phyloP scores from a whole-genome alignment of 2,797 vertebrate species.

The Todus mexicanus region DNA sequence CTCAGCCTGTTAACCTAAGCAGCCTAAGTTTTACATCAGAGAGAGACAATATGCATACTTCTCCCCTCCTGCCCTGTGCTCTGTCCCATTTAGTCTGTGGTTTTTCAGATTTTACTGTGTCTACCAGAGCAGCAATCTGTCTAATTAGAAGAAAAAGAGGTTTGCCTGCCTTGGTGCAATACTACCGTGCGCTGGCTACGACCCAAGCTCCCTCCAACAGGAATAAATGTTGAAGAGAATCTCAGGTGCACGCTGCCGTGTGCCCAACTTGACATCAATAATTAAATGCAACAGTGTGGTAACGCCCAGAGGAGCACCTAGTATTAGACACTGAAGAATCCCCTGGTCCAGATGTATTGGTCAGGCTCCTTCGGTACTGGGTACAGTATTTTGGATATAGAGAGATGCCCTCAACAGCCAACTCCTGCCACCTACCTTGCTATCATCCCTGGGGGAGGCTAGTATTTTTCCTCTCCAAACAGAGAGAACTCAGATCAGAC shows the following conservation, averaged over 20 bases:
- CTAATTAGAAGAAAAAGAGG: neutral
- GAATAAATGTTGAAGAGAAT: neutral
- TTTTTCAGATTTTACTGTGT: neutral
- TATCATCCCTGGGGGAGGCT: neutral
- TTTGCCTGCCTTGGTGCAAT: neutral
- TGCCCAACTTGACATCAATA: neutral
- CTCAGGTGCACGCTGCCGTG: neutral
- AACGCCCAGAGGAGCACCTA: neutral
- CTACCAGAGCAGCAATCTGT: neutral
- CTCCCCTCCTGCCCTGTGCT: neutral
- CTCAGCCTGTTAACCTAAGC: neutral
- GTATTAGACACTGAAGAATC: neutral
- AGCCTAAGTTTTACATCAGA: neutral
- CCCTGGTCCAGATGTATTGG: neutral
- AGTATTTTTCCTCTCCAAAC: neutral
- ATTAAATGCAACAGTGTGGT: neutral
- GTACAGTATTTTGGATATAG: neutral
- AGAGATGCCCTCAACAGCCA: neutral
- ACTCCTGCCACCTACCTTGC: neutral
- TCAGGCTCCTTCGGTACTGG: neutral
- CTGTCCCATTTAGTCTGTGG: neutral
- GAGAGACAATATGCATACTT: fast-evolving
- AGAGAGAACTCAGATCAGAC: neutral
- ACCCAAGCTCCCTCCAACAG: neutral
- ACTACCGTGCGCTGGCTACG: neutral